These are phyloP conservation scores for Glomeris maerens DNA, from an alignment of 1,140 invertebrate genomes.

Conservation along the genomic window DNA sequence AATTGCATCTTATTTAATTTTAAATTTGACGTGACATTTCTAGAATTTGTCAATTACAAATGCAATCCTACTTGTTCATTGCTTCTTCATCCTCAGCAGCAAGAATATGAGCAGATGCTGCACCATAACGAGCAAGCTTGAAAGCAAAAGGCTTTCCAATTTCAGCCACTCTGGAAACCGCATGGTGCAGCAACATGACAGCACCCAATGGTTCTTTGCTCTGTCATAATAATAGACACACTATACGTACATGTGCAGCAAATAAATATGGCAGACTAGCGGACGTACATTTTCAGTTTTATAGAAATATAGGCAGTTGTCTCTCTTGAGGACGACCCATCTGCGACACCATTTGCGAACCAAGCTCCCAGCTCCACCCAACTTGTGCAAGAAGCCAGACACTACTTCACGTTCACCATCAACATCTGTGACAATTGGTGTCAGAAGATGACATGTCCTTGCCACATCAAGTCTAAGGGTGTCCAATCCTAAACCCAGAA, in stretches of 20 bases:
- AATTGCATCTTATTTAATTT: too few species aligned
- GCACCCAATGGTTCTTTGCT: conserved; percentile 65
- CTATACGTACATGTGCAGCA: too few species aligned
- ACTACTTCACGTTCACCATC: conserved; percentile 40
- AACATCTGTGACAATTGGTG: conserved; percentile 16
- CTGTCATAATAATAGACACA: neutral
- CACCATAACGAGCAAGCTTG: conserved; percentile 57
- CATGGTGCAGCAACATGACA: conserved; percentile 68
- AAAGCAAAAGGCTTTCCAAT: conserved; percentile 38
- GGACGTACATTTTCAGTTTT: conserved; percentile 54
- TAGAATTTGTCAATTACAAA: too few species aligned
- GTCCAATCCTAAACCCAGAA: conserved; percentile 37
- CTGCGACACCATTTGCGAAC: conserved; percentile 60
- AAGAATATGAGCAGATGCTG: conserved; percentile 59
- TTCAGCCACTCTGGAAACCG: conserved; percentile 48
- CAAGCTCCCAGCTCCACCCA: conserved; percentile 35
- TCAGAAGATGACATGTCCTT: conserved; percentile 56
- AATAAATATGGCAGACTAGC: neutral
- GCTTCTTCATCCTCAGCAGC: conserved; percentile 63
- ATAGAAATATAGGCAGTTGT: conserved; percentile 91
- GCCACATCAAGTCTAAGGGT: conserved; percentile 74
- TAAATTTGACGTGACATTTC: too few species aligned
- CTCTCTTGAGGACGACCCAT: conserved; percentile 78
- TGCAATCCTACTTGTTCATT: conserved; percentile 54
- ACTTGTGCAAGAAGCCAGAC: conserved; percentile 63